phyloP scores from a whole-genome alignment of 2,888 invertebrate genomes.

The Drepana falcataria region DNA sequence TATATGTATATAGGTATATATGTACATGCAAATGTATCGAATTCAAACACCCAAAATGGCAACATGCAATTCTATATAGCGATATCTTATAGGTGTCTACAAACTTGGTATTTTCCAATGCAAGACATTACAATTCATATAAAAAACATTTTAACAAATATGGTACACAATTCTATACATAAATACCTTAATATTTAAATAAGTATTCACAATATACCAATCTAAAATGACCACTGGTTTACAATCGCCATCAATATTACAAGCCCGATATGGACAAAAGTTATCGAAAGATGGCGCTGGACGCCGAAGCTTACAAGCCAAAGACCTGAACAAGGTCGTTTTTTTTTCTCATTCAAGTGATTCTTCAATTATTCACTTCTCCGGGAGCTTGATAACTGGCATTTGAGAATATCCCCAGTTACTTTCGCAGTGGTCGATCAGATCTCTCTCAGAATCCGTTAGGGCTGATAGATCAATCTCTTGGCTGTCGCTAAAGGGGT shows the following conservation, averaged over 20 bases:
- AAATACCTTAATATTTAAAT: not conserved
- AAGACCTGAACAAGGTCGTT: slow-evolving; percentile 11
- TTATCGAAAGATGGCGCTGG: slow-evolving; percentile 48
- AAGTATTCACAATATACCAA: not conserved
- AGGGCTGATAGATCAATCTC: slow-evolving; percentile 66
- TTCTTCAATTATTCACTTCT: slow-evolving; percentile 66
- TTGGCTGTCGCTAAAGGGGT: slow-evolving; percentile 67
- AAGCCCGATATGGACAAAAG: slow-evolving; percentile 8
- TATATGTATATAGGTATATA: not conserved
- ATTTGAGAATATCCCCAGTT: slow-evolving; percentile 81
- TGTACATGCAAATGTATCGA: not conserved
- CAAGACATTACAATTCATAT: not conserved
- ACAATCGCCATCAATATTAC: slow-evolving; percentile 6
- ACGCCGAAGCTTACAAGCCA: slow-evolving; percentile 42
- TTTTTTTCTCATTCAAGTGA: slow-evolving; percentile 29
- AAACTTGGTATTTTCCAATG: too few relatives aligned
- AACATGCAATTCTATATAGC: not conserved
- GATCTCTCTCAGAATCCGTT: slow-evolving; percentile 79
- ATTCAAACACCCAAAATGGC: not conserved
- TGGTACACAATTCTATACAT: not conserved
- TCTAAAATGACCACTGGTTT: not conserved
- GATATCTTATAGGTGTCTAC: too few relatives aligned
- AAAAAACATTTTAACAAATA: too few relatives aligned
- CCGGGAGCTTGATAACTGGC: slow-evolving; percentile 83
- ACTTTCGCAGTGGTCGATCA: slow-evolving; percentile 83